These are phyloP conservation scores for Hemiprocne comata DNA, from an alignment of 2,113 vertebrate genomes.

Conservation along the genomic window DNA sequence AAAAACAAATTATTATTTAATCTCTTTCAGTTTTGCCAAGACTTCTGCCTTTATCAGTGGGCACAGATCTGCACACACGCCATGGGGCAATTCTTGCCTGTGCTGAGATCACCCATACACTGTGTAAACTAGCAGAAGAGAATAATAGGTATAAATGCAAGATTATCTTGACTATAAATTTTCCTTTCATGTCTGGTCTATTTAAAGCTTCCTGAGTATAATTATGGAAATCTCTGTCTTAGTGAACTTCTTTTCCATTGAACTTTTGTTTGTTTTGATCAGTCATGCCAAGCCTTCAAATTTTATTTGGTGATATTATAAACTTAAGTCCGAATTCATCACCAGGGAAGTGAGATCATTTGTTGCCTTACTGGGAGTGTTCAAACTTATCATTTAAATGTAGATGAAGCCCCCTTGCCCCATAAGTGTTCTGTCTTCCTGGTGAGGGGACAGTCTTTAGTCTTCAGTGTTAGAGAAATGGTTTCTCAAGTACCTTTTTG, in stretches of 20 bases:
- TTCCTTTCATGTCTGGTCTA: slow-evolving; percentile 6
- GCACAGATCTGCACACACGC: slow-evolving; percentile 87
- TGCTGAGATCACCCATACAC: slow-evolving; percentile 87
- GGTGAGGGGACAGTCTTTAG: not conserved
- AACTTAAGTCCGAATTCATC: not conserved
- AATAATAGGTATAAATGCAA: slow-evolving; percentile 80
- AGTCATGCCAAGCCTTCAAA: not conserved
- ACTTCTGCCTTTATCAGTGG: slow-evolving; percentile 83
- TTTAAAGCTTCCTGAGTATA: slow-evolving; percentile 15
- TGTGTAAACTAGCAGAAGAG: slow-evolving; percentile 81
- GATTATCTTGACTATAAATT: not conserved
- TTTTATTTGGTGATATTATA: not conserved
- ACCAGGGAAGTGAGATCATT: not conserved
- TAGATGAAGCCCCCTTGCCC: not conserved
- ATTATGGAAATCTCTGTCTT: not conserved
- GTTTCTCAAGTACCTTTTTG: not conserved
- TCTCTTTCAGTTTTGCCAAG: slow-evolving; percentile 85
- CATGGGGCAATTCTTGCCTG: slow-evolving; percentile 93
- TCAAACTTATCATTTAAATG: not conserved
- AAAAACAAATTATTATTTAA: not conserved
- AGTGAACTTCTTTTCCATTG: not conserved
- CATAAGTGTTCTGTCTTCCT: not conserved
- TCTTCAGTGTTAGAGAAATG: not conserved
- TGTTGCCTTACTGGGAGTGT: not conserved
- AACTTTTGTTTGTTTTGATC: not conserved